Percentiles rank a stretch among this genome's conserved stretches.
Evolutionary conservation across 2,113 vertebrate genomes (phyloP).

Genomic region (Sigmodon hispidus): DNA sequence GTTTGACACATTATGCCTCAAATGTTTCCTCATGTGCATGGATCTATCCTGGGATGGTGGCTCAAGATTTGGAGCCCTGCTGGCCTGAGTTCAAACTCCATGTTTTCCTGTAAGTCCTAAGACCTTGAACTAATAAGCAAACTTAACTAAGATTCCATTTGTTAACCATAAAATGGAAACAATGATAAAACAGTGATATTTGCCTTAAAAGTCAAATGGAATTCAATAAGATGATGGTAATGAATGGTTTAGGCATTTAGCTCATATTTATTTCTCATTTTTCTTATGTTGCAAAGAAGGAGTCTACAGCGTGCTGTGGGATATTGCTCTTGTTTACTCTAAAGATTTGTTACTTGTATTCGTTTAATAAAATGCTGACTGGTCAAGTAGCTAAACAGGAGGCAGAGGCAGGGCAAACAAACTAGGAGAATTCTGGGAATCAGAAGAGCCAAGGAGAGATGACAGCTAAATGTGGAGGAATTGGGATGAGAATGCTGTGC

Average conservation of each 20-base stretch:
- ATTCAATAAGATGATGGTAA: not conserved
- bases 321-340: no score
- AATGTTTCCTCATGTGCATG: not conserved
- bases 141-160: not conserved
- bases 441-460: no score
- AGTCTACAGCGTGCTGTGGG: no score
- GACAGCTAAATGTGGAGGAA: no score
- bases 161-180: not conserved
- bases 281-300: not conserved
- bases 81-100: not conserved
- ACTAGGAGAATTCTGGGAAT: no score
- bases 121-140: not conserved
- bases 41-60: not conserved
- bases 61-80: not conserved
- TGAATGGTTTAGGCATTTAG: not conserved
- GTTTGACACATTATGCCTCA: accelerated
- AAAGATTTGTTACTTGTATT: no score
- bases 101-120: not conserved
- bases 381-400: no score
- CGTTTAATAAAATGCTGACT: no score
- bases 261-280: not conserved
- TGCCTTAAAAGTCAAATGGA: not conserved
- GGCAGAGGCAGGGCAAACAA: no score
- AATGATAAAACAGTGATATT: not conserved
- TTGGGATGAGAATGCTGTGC: no score